phyloP scores from a whole-genome alignment of 2,888 invertebrate genomes.

The Pyrochroa serraticornis region DNA sequence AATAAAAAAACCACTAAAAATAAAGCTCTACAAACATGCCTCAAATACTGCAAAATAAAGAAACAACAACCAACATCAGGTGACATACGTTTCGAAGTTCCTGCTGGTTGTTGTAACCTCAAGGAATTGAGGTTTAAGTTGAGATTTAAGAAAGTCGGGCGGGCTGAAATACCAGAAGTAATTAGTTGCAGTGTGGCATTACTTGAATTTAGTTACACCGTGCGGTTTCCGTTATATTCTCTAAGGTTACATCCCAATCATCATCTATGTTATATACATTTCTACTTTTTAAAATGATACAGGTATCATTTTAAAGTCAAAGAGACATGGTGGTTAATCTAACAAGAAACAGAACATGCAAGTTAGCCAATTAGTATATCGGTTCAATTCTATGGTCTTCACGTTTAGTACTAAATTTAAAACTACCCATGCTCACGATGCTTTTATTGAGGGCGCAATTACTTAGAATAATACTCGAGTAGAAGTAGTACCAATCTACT shows the following conservation, averaged over 20 bases:
- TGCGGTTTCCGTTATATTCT: slow-evolving; percentile 4
- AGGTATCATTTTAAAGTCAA: slow-evolving; percentile 54
- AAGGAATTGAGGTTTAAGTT: slow-evolving; percentile 92
- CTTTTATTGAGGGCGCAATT: slow-evolving; percentile 31
- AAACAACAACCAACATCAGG: slow-evolving; percentile 34
- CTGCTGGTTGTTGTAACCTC: slow-evolving; percentile 82
- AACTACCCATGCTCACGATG: slow-evolving; percentile 52
- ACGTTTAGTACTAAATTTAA: slow-evolving; percentile 32
- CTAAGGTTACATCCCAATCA: slow-evolving; percentile 11
- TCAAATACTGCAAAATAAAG: slow-evolving; percentile 14
- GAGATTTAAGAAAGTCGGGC: slow-evolving; percentile 98
- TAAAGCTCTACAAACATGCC: not conserved
- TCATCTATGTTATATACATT: slow-evolving; percentile 20
- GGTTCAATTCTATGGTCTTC: slow-evolving; percentile 30
- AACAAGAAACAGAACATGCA: slow-evolving; percentile 51
- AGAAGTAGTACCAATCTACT: slow-evolving; percentile 4
- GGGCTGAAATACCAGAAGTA: slow-evolving; percentile 77
- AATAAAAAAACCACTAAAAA: slow-evolving; percentile 29
- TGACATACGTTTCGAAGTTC: slow-evolving; percentile 81
- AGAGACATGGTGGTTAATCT: slow-evolving; percentile 52
- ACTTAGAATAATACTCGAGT: slow-evolving; percentile 16
- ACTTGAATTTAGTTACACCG: slow-evolving; percentile 18
- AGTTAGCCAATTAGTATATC: slow-evolving; percentile 50
- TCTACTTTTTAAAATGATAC: slow-evolving; percentile 38
- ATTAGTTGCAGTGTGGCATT: slow-evolving; percentile 20